A percentile compares a stretch with the other conserved stretches of the same genome.
These are phyloP conservation scores for Subanguina moxae DNA, from an alignment of 1,140 invertebrate species.

Conservation along the genomic window DNA sequence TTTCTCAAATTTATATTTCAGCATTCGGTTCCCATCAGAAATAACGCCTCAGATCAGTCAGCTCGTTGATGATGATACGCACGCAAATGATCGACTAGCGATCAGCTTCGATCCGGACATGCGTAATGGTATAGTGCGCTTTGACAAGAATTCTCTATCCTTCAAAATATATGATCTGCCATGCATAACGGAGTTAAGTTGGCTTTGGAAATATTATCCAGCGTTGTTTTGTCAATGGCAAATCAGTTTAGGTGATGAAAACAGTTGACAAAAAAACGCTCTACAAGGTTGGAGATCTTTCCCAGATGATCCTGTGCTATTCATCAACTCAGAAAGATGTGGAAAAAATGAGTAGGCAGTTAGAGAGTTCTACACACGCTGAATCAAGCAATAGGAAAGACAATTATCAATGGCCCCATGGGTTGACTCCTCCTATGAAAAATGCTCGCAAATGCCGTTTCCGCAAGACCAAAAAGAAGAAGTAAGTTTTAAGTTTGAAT, in stretches of 20 bases:
- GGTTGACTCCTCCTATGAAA: slow-evolving; percentile 52
- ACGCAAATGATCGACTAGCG: slow-evolving; percentile 15
- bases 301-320: slow-evolving; percentile 48
- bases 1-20: too few species aligned
- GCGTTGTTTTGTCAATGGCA: too few species aligned
- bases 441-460: slow-evolving; percentile 48
- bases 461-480: slow-evolving; percentile 58
- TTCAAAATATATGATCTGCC: slow-evolving; percentile 54
- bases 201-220: too few species aligned
- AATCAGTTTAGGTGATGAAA: slow-evolving; percentile 45
- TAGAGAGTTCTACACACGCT: slow-evolving; percentile 12
- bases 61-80: slow-evolving; percentile 14
- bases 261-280: slow-evolving; percentile 56
- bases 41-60: slow-evolving; percentile 29
- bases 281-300: slow-evolving; percentile 53
- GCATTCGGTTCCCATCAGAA: slow-evolving; percentile 49
- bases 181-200: slow-evolving; percentile 48
- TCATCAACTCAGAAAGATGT: slow-evolving; percentile 18
- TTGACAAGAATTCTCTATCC: slow-evolving; percentile 40
- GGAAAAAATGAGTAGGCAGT: background rate
- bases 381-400: slow-evolving; percentile 33
- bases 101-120: slow-evolving; percentile 44
- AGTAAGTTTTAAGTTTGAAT: too few species aligned
- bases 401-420: slow-evolving; percentile 52
- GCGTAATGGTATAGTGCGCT: slow-evolving; percentile 38